Evolutionary conservation across 2,888 invertebrate genomes (phyloP), one percentile per base, ranked within the genome.

Genomic region (Amiota communis): DNA sequence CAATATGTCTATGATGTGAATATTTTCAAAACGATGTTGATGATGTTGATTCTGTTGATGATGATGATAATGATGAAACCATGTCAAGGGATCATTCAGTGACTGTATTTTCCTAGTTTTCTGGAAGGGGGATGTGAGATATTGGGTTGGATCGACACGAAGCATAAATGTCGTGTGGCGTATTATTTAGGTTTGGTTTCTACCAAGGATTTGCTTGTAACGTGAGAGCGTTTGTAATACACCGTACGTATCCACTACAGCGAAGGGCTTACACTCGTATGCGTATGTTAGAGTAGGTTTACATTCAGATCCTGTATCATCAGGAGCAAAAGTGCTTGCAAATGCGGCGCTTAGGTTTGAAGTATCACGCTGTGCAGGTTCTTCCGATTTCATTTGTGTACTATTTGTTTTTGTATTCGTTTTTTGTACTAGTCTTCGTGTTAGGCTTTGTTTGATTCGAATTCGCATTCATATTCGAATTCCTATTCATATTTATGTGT

Each of bases 361-460:
- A 74, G 77, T 78, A 73, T 81, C 79, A 74, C 85, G 83, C 86
- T 83, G 83, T 75, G 78, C 72, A 69, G 74, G 76, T 81, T 83
- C 86, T 86, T 86, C 86, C 83, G 79, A 83, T 86, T 83, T 83
- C 86, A 86, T 72, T 65, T 72, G 71, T 74, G 56, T 72, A n/a
- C n/a, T n/a, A 72, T 70, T 72, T 70, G 64, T 70, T 48, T 59
- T 36, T 49, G 8, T 69, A 56, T 36, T 36, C 36, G 36, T 15
- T 67, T 17, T 63, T 53, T 63, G 46, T 36, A 2, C 2, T 36
- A 17, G 59, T 20, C 20, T 20, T 12, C 10, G 59, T 53, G 65
- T 49, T 53, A 20, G 36, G 36, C 15, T 56, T 47, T 64, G 64
- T 23, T 48, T 36, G 36, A 36, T 36, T 36, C 36, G 36, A 2